Evolutionary conservation across 2,113 vertebrate genomes (phyloP).

Genomic region (Pseudorasbora parva): DNA sequence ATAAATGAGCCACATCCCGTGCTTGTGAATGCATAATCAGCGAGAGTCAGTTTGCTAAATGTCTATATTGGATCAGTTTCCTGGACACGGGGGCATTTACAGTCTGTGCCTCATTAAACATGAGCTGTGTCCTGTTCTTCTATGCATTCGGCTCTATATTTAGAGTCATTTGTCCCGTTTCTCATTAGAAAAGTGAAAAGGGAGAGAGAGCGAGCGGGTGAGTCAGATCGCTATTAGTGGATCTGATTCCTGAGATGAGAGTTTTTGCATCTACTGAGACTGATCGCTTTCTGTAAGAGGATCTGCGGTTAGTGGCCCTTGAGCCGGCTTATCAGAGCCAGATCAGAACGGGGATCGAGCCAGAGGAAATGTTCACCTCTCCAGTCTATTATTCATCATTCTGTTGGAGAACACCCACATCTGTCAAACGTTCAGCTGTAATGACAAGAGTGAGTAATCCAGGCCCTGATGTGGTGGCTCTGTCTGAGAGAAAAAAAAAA

Average conservation of each 20-base stretch:
- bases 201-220: not conserved
- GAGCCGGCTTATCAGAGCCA: not conserved
- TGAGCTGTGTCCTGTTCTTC: slow-evolving; percentile 43
- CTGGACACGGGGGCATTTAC: slow-evolving; percentile 49
- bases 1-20: slow-evolving; percentile 15
- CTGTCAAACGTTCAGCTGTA: not conserved
- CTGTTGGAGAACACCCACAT: not conserved
- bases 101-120: slow-evolving; percentile 55
- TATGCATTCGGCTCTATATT: slow-evolving; percentile 61
- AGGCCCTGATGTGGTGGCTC: not conserved
- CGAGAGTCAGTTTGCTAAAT: slow-evolving; percentile 38
- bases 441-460: slow-evolving; percentile 16
- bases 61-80: slow-evolving; percentile 43
- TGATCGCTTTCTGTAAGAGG: slow-evolving; percentile 26
- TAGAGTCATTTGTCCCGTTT: slow-evolving; percentile 59
- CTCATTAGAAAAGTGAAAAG: slow-evolving; percentile 51
- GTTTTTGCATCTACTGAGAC: slow-evolving; percentile 1
- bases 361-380: slow-evolving; percentile 6
- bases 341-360: not conserved
- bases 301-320: not conserved
- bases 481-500: not conserved
- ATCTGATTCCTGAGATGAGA: slow-evolving; percentile 40
- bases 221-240: slow-evolving; percentile 19
- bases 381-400: not conserved
- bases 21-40: slow-evolving; percentile 38